Conservation (phyloP, 2,888 invertebrate genomes). For the Drosophila algonquin region DNA sequence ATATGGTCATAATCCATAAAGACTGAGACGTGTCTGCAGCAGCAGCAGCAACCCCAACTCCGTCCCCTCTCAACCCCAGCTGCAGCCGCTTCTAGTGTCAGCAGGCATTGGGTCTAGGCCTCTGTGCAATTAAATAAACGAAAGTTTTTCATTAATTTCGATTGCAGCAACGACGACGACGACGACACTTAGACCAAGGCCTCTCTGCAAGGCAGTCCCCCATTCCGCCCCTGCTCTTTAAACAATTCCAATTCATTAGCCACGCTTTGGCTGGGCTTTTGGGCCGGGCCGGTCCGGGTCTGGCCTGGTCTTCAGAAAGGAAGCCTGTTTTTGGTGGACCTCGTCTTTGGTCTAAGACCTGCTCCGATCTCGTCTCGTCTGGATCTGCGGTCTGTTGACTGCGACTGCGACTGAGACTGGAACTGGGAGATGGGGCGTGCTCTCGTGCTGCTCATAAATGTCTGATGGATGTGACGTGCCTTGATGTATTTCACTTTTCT, state of each 20-base stretch:
- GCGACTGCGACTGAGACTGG: not conserved
- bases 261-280: conserved; percentile 64
- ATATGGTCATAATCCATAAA: conserved; percentile 76
- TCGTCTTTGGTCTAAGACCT: conserved; percentile 22
- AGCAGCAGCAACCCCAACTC: not conserved
- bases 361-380: conserved; percentile 20
- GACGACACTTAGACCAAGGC: conserved; percentile 58
- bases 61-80: conserved; percentile 38
- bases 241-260: conserved; percentile 78
- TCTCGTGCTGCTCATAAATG: conserved; percentile 76
- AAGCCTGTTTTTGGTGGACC: conserved; percentile 13
- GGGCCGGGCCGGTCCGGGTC: conserved; percentile 47
- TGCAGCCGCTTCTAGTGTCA: conserved; percentile 13
- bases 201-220: conserved; percentile 1
- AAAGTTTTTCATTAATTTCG: conserved; percentile 78
- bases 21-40: conserved; percentile 38
- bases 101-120: conserved; percentile 41
- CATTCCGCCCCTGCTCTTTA: conserved; percentile 47
- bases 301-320: conserved; percentile 17
- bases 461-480: conserved; percentile 77
- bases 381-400: conserved; percentile 1
- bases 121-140: conserved; percentile 76
- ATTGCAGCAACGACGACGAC: conserved; percentile 61
- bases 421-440: conserved; percentile 61
- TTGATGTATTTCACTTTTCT: conserved; percentile 76